Evolutionary conservation across 2,113 vertebrate species (phyloP), one percentile per base, ranked within the genome.

Genomic region (Grammomys surdaster): DNA sequence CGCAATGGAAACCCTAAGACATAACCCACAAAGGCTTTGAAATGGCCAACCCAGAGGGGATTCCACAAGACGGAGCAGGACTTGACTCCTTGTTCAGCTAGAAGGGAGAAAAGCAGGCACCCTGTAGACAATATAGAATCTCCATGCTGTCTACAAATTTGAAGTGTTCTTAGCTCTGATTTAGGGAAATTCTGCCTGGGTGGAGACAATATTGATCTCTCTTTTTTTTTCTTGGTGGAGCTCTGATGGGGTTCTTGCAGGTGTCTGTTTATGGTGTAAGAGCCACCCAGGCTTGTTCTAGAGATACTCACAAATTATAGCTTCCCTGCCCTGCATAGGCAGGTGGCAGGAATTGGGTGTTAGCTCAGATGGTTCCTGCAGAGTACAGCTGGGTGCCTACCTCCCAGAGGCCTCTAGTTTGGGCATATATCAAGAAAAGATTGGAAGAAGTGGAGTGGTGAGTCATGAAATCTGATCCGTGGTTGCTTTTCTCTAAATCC

Each of bases 401-500:
- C 40, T 36, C 33, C 60, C 63, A 28, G 19, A 36, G 33, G 60
- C 26, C 43, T 58, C 60, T 82, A 17, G 48, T 76, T 82, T 81
- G n/a, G 43, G 19, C 76, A 33, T 73, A 48, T 63, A 40, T 84
- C 81, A 56, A 93, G 89, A 77, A 87, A 88, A 92, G 40, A 40
- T 24, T 77, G 76, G 28, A 89, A 90, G 51, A 70, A 5, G 58
- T 22, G 8, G 85, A 54, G 10, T 72, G 46, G 85, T 78, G 26
- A 73, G 48, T 73, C 86, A 86, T 94, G 96, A 97, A 92, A 97
- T 87, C 3, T 0, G 73, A 97, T 87, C 94, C 48, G 43, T 56
- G 81, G 19, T 94, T 90, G 86, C 92, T 95, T 95, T 78, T 86
- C 77, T 88, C 87, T 78, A 90, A 87, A 88, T 31, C 72, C 77